Conservation (phyloP, 2,888 invertebrate genomes). For the Byasa hedistus region DNA sequence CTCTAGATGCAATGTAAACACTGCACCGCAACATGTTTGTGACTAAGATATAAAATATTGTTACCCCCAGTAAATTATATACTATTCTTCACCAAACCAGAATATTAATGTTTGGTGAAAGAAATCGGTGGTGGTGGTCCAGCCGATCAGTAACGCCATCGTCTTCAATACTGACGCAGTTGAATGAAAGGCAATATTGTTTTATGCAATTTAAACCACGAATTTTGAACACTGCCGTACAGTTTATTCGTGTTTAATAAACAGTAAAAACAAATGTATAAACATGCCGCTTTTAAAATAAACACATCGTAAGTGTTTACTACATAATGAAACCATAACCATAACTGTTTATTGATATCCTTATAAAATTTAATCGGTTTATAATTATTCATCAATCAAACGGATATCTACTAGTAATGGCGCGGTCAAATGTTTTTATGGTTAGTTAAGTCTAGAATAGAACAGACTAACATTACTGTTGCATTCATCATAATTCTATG, state of each 20-base stretch:
- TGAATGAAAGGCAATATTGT: background rate
- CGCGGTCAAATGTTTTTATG: background rate
- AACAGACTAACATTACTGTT: background rate
- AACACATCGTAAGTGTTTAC: constrained; percentile 19
- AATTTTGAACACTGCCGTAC: background rate
- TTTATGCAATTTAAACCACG: constrained; percentile 7
- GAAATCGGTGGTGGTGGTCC: too few species aligned
- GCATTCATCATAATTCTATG: background rate
- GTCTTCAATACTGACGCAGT: background rate
- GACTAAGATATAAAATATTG: too few species aligned
- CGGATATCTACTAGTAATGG: background rate
- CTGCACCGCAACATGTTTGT: too few species aligned
- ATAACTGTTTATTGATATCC: constrained; percentile 25
- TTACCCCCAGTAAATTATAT: too few species aligned
- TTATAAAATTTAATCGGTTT: constrained; percentile 20
- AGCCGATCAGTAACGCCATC: background rate
- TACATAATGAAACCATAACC: constrained; percentile 11
- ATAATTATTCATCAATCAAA: constrained; percentile 14
- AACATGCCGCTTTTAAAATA: constrained; percentile 16
- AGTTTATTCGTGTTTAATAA: constrained; percentile 2
- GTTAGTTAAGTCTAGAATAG: constrained; percentile 1
- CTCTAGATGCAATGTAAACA: too few species aligned
- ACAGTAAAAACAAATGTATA: constrained; percentile 13
- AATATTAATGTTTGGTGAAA: too few species aligned
- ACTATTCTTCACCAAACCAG: too few species aligned